Conservation (phyloP, 2,797 vertebrate species). For the Aratinga solstitialis region DNA sequence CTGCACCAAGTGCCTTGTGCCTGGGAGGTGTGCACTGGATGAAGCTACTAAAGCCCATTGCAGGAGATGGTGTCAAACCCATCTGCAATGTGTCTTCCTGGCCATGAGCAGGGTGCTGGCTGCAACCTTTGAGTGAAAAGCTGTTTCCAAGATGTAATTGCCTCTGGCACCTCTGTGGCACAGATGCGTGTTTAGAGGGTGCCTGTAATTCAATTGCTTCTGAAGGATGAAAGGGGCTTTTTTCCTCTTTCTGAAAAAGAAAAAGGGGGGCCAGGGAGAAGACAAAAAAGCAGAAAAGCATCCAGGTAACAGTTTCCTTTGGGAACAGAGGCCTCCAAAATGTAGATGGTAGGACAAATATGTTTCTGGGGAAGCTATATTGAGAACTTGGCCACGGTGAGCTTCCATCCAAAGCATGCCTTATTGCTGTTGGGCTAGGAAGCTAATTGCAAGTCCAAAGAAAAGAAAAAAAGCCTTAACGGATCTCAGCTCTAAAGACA, state of each 20-base stretch:
- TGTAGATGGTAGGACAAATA: slow-evolving; percentile 28
- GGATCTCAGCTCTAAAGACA: slow-evolving; percentile 3
- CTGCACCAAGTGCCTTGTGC: background rate
- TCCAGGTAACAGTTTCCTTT: slow-evolving; percentile 3
- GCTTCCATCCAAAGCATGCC: slow-evolving; percentile 38
- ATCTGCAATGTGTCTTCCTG: background rate
- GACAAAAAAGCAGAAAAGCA: background rate
- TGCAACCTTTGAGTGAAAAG: background rate
- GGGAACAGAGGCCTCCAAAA: background rate
- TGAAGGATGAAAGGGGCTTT: background rate
- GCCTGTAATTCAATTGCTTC: background rate
- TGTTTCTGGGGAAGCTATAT: background rate
- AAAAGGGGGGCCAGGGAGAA: background rate
- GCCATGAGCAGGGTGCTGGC: background rate
- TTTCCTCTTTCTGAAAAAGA: background rate
- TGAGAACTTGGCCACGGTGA: background rate
- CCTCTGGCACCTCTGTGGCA: slow-evolving; percentile 9
- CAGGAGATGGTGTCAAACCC: background rate
- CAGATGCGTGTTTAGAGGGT: background rate
- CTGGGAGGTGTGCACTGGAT: background rate
- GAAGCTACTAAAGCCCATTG: background rate
- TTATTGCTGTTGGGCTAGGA: slow-evolving; percentile 53
- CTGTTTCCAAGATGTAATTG: slow-evolving; percentile 7
- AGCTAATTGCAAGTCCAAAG: slow-evolving; percentile 5
- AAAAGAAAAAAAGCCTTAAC: slow-evolving; percentile 11